phyloP scores from a whole-genome alignment of 2,113 vertebrate genomes.

The Oreochromis niloticus region DNA sequence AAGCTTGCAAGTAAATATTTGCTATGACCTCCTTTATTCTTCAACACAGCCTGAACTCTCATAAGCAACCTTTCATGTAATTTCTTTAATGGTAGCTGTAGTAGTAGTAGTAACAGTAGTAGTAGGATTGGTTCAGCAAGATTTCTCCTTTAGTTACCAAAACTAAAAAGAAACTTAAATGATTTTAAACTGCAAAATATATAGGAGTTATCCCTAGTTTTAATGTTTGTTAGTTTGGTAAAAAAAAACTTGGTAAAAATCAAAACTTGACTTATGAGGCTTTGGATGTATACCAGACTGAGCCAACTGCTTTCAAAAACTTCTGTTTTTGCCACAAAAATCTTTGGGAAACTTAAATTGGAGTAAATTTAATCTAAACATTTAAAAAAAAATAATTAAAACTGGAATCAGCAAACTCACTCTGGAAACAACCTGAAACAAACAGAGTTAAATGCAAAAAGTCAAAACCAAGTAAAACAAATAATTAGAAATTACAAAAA shows the following conservation, averaged over 20 bases:
- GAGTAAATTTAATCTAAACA: background rate
- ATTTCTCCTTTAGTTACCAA: background rate
- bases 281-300: too few relatives aligned
- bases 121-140: background rate
- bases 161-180: background rate
- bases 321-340: too few relatives aligned
- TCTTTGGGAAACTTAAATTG: too few relatives aligned
- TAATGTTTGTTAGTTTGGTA: background rate
- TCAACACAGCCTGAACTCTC: background rate
- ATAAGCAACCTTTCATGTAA: background rate
- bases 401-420: fast-evolving
- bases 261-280: too few relatives aligned
- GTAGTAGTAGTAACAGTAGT: background rate
- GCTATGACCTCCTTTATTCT: background rate
- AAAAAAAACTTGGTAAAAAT: too few relatives aligned
- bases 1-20: background rate
- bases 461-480: background rate
- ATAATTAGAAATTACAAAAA: background rate
- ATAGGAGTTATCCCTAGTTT: background rate
- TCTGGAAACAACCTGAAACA: background rate
- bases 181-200: background rate
- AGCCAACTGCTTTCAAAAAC: too few relatives aligned
- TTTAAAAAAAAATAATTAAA: background rate
- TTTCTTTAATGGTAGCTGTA: background rate
- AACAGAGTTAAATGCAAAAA: background rate